Conservation (phyloP, 2,888 invertebrate genomes). For the Geophilus truncorum region DNA sequence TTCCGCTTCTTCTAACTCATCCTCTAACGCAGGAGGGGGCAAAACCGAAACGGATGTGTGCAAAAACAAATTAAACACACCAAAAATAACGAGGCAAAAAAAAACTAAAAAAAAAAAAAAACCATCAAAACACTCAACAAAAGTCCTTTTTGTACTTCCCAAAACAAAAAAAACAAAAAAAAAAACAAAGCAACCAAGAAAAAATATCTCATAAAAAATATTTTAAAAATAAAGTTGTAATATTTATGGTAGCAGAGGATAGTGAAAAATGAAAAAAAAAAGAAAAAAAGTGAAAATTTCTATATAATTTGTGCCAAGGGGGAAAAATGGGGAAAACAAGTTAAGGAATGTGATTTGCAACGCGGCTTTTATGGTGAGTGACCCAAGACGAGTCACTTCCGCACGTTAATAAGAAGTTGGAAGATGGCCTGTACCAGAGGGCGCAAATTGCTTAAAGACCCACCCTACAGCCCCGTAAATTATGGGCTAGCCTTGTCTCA, state of each 20-base stretch:
- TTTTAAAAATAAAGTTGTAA: too few species aligned
- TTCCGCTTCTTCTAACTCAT: background rate
- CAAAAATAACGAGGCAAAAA: background rate
- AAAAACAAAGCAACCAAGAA: too few species aligned
- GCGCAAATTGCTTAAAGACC: slow-evolving; percentile 3
- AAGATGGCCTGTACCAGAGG: background rate
- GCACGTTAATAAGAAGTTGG: background rate
- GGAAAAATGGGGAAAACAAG: background rate
- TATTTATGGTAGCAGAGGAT: background rate
- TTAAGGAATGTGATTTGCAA: background rate
- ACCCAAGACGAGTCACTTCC: slow-evolving; percentile 4
- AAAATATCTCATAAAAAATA: too few species aligned
- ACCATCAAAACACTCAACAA: background rate
- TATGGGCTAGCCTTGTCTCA: background rate
- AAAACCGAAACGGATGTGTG: background rate
- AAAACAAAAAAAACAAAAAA: too few species aligned
- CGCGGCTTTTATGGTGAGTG: background rate
- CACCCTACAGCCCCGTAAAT: background rate
- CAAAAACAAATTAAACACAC: slow-evolving; percentile 2
- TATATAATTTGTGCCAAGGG: background rate
- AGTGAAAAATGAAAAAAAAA: too few species aligned
- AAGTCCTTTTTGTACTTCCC: too few species aligned
- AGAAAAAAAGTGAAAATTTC: background rate
- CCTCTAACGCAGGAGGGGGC: background rate
- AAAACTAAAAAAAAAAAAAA: background rate